Conservation (phyloP, 2,888 invertebrate species). For the Rugalucina vietnamica region DNA sequence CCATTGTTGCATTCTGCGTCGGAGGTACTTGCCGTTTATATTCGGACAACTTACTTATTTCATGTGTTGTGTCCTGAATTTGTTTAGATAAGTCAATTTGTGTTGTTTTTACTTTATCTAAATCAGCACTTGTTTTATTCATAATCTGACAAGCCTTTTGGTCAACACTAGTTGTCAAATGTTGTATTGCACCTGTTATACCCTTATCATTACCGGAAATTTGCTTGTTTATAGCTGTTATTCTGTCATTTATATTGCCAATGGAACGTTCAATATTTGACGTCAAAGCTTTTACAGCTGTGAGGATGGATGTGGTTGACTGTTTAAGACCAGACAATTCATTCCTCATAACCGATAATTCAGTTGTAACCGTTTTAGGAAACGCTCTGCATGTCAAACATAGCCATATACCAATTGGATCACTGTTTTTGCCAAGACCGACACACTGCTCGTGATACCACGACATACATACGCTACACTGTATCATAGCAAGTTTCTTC, state of each 20-base stretch:
- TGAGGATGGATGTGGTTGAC: not conserved
- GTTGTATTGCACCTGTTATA: not conserved
- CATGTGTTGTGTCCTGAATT: not conserved
- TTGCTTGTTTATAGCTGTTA: not conserved
- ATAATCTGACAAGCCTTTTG: not conserved
- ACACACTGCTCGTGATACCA: not conserved
- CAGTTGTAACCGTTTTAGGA: not conserved
- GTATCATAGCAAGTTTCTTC: not conserved
- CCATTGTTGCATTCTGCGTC: not conserved
- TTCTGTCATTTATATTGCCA: not conserved
- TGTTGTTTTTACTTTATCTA: not conserved
- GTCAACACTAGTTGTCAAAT: not conserved
- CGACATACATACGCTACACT: not conserved
- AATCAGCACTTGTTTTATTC: not conserved
- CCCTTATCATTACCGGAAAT: not conserved
- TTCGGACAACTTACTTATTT: not conserved
- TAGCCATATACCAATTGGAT: not conserved
- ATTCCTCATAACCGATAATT: not conserved
- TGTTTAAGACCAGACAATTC: not conserved
- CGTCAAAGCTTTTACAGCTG: not conserved
- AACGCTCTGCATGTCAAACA: not conserved
- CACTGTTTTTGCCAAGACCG: not conserved
- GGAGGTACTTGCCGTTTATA: not conserved
- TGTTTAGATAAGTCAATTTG: not conserved
- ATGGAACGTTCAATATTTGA: not conserved